Evolutionary conservation across 2,888 invertebrate genomes (phyloP), one percentile per base, ranked within the genome.

Genomic region (Cybosia mesomella): DNA sequence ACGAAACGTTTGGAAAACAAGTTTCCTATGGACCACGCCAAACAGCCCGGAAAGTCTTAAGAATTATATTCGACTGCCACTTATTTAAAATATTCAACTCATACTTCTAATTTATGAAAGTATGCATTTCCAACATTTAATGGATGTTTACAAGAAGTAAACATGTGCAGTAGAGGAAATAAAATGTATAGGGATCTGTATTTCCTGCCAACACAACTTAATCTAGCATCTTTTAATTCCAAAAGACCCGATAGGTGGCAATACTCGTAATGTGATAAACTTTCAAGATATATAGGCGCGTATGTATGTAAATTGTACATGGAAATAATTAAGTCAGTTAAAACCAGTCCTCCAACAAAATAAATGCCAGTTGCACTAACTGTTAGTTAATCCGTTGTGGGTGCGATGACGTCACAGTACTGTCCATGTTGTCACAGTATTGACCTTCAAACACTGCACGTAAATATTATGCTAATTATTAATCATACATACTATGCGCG

Each of bases 281-380:
- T 18, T 43, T 43, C 18, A 43, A 18, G 7, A 43, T 18, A 3
- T 1, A 43, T 43, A 43, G 18, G 18, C 43, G 43, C 18, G 18
- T 32, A 32, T 7, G 32, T 32, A 32, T 32, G 32, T 32, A 32
- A 32, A 32, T 32, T 43, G 7, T 43, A 43, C 43, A 43, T 43
- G 18, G 43, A 5, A 43, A 18, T 1, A 43, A 43, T 18, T 18
- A 43, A 43, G 43, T 43, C 7, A 5, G 43, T 18, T 18, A 18
- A 43, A 43, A 18, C 43, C 43, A 43, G 43, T 43, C 18, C 22
- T 34, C 36, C 22, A 13, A 55, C 24, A 11, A 61, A 24, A n/a
- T 49, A 61, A 61, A 63, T 54, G 54, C 22, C 54, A 63, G 54
- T 54, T 54, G 54, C 53, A 54, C 21, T 63, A 61, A 28, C 18